Base-by-base conservation (phyloP, 2,113 vertebrate species). In the Balaenoptera acutorostrata region DNA sequence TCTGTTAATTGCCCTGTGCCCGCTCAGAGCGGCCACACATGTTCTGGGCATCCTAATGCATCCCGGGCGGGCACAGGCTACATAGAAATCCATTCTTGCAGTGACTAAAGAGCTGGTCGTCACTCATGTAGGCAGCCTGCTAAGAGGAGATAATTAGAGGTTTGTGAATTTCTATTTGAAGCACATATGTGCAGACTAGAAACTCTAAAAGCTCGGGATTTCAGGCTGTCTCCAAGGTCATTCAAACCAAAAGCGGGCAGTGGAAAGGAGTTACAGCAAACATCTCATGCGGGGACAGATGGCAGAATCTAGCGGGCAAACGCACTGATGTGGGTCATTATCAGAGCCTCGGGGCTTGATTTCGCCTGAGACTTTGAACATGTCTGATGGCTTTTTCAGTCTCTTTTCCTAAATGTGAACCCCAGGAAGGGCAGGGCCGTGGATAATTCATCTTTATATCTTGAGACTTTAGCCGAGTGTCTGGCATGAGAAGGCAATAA, bases 211-310 rank as follows among this genome's bases (percentile, higher is more conserved):
- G 66, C 97, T 88, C 20, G 0, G 92, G 66, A 78, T 91, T 86
- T 72, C 80, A 68, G 86, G 57, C 92, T 64, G 25, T 68, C 64
- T 75, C 95, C 98, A 98, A 98, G 98, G 98, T 98, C 98, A 97
- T 84, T 90, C 74, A 25, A 68, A 90, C 52, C 44, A 39, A 92
- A 95, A 86, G 83, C 69, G 2, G 41, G 68, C 46, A 18, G 31
- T 59, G 66, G 74, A 81, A 93, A 88, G 87, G 84, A 95, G 93
- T 69, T 72, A 33, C 2, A 33, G 88, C n/a, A 77, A 80, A 66
- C 2, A 6, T 80, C 78, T 36, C 92, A n/a, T 20, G 10, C 0
- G 6, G 88, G 87, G 93, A 95, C 97, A 97, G 95, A 97, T 96
- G 97, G 95, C 83, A 68, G 86, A 61, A 44, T 88, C 82, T 84